These are phyloP conservation scores for Rhagophthalmus giganteus DNA, from an alignment of 2,888 invertebrate genomes.

Conservation along the genomic window DNA sequence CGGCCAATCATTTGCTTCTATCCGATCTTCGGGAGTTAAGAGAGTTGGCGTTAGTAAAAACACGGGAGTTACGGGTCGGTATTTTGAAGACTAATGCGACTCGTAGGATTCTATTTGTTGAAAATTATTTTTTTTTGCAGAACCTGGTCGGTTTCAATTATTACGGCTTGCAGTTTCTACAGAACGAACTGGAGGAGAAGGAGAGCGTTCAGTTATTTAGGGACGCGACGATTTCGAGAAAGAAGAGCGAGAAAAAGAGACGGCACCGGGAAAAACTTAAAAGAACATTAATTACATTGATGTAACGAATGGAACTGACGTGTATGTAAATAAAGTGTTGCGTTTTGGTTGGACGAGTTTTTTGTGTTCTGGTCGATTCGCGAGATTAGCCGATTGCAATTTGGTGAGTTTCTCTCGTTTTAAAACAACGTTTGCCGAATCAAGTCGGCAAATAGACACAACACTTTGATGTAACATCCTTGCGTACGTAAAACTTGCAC, in stretches of 20 bases:
- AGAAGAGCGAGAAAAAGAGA: constrained; percentile 65
- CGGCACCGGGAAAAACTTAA: constrained; percentile 68
- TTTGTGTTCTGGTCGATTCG: no score
- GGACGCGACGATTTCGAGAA: constrained; percentile 69
- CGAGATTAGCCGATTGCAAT: no score
- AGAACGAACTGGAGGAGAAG: constrained; percentile 73
- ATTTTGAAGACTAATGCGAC: neutral
- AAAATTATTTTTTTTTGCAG: constrained; percentile 55
- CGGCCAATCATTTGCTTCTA: constrained; percentile 70
- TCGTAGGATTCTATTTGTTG: no score
- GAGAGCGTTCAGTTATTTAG: constrained; percentile 77
- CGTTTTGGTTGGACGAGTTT: no score
- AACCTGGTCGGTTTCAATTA: constrained; percentile 85
- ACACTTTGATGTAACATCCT: no score
- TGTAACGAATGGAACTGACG: constrained; percentile 3
- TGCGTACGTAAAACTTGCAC: no score
- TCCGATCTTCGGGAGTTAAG: constrained; percentile 67
- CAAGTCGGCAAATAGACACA: no score
- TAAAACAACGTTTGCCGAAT: no score
- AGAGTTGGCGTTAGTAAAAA: constrained; percentile 59
- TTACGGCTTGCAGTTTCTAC: constrained; percentile 77
- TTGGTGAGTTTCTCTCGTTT: no score
- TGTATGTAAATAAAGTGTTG: no score
- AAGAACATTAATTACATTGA: constrained; percentile 58
- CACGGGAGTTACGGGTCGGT: constrained; percentile 66